Conservation (phyloP, 2,113 vertebrate species). For the Oryzias celebensis region DNA sequence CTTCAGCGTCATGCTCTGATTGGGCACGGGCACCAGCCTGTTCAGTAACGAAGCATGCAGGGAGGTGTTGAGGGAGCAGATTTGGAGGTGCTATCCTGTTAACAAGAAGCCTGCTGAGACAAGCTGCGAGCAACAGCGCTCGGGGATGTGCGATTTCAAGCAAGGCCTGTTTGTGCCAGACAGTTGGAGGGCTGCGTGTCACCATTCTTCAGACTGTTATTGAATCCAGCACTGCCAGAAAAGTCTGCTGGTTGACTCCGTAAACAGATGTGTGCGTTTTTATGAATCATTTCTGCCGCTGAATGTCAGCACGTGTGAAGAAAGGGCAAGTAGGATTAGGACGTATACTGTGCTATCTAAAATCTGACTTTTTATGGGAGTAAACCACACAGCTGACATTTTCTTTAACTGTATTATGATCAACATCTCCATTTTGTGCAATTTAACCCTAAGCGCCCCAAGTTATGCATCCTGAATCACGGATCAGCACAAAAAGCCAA, state of each 20-base stretch:
- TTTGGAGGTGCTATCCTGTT: conserved; percentile 68
- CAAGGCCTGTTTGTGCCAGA: conserved; percentile 41
- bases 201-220: conserved; percentile 27
- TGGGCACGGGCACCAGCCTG: conserved; percentile 36
- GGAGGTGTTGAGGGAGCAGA: conserved; percentile 67
- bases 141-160: conserved; percentile 55
- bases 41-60: conserved; percentile 48
- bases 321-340: neutral
- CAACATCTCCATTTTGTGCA: neutral
- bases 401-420: too few species aligned
- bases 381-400: neutral
- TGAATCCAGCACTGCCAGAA: conserved; percentile 27
- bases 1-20: conserved; percentile 35
- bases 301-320: too few species aligned
- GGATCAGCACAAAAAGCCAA: neutral
- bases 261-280: too few species aligned
- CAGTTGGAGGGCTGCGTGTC: conserved; percentile 42
- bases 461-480: neutral
- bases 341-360: neutral
- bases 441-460: neutral
- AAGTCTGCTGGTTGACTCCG: neutral
- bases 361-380: neutral
- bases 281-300: too few species aligned
- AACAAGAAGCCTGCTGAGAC: conserved; percentile 69
- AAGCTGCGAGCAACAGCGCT: conserved; percentile 44